Conservation (phyloP, 2,888 invertebrate genomes). For the Heteropelma amictum region DNA sequence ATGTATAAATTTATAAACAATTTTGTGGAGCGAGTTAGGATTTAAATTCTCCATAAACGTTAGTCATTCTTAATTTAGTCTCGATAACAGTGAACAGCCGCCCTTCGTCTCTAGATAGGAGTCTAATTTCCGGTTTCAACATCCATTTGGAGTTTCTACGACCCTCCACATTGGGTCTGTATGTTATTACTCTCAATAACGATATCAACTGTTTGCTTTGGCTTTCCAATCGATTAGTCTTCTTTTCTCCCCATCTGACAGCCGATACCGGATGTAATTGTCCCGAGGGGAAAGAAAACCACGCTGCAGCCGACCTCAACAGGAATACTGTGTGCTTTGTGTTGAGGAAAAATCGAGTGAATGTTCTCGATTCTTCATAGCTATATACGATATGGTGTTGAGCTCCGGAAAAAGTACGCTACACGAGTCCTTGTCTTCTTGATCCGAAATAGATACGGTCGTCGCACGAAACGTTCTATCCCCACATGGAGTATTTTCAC, state of each 20-base stretch:
- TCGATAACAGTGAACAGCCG: background rate
- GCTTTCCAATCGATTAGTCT: conserved; percentile 19
- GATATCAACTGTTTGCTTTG: conserved; percentile 7
- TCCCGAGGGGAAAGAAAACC: background rate
- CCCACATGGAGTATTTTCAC: no score
- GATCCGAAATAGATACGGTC: no score
- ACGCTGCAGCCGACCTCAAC: background rate
- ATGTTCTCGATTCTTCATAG: no score
- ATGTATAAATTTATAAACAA: no score
- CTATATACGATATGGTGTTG: no score
- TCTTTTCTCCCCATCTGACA: background rate
- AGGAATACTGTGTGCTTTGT: background rate
- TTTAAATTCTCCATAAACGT: no score
- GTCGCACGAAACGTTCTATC: no score
- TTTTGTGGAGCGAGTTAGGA: no score
- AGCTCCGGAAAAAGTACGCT: no score
- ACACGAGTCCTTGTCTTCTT: no score
- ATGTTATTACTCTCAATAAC: background rate
- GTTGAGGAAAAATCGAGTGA: background rate
- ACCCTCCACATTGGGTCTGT: background rate
- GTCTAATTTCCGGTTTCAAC: background rate
- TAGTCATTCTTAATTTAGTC: background rate
- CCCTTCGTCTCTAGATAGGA: background rate
- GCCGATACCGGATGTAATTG: conserved; percentile 26
- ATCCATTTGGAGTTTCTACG: no score